Evolutionary conservation across 2,888 invertebrate genomes (phyloP).

Genomic region (Andrena praecox): DNA sequence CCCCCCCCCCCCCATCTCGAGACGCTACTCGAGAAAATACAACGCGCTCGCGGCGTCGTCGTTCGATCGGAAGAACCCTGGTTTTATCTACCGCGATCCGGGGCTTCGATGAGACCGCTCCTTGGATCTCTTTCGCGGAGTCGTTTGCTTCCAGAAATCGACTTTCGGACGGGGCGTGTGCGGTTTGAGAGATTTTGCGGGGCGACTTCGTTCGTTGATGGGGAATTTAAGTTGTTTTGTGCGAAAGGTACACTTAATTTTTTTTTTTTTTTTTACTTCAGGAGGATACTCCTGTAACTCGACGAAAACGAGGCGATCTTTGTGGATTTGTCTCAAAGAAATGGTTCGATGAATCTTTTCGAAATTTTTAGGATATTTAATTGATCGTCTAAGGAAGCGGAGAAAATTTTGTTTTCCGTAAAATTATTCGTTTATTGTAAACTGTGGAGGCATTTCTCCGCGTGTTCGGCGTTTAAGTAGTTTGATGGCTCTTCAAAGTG

Average conservation of each 20-base stretch:
- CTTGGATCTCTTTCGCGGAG: background rate
- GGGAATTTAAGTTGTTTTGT: background rate
- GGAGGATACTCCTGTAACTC: background rate
- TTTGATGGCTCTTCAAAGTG: no score
- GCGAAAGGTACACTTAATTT: background rate
- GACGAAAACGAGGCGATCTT: no score
- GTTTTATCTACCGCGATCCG: slow-evolving; percentile 21
- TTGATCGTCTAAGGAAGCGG: no score
- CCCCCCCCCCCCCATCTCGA: slow-evolving; percentile 40
- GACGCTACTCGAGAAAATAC: slow-evolving; percentile 59
- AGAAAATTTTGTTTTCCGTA: no score
- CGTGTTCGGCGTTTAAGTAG: no score
- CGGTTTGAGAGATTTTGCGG: background rate
- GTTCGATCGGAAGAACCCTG: background rate
- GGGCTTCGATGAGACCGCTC: background rate
- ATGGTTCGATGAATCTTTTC: no score
- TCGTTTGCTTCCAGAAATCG: background rate
- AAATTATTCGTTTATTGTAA: no score
- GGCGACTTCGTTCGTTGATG: background rate
- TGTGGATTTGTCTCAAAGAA: no score
- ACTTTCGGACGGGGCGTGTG: no score
- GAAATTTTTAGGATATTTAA: no score
- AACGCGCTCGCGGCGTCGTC: slow-evolving; percentile 26
- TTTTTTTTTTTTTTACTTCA: background rate
- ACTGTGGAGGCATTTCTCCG: no score